phyloP scores from a whole-genome alignment of 2,888 invertebrate species.

The Halictus quadricinctus region DNA sequence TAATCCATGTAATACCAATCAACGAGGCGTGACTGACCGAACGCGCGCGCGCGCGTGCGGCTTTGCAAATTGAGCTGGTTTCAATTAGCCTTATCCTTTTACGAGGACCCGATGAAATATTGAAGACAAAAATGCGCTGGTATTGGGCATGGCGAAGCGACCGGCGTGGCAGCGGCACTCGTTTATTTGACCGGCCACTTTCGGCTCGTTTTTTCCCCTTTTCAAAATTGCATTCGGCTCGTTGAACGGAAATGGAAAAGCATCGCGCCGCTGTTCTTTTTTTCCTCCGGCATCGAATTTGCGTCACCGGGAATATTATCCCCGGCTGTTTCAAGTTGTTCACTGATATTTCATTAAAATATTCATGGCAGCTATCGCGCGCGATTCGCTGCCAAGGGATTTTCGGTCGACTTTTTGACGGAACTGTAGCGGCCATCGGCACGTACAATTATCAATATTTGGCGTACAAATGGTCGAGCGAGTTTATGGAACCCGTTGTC shows the following conservation, averaged over 20 bases:
- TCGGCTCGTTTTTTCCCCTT: background rate
- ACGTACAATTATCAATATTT: too few species aligned
- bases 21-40: background rate
- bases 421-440: too few species aligned
- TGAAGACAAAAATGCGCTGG: background rate
- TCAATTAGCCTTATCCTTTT: constrained; percentile 22
- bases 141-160: too few species aligned
- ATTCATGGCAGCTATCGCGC: background rate
- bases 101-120: constrained; percentile 15
- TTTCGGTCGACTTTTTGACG: background rate
- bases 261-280: background rate
- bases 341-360: background rate
- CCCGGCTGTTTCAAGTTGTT: background rate
- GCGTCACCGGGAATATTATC: background rate
- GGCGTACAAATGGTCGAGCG: too few species aligned
- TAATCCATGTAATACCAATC: constrained; percentile 40
- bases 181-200: background rate
- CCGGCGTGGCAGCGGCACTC: background rate
- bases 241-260: background rate
- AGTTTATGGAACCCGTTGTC: too few species aligned
- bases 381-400: background rate
- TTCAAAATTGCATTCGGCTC: constrained; percentile 11
- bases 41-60: background rate
- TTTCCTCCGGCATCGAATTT: background rate
- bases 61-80: constrained; percentile 34